Conservation (phyloP, 2,797 vertebrate genomes). For the Phoebastria nigripes region DNA sequence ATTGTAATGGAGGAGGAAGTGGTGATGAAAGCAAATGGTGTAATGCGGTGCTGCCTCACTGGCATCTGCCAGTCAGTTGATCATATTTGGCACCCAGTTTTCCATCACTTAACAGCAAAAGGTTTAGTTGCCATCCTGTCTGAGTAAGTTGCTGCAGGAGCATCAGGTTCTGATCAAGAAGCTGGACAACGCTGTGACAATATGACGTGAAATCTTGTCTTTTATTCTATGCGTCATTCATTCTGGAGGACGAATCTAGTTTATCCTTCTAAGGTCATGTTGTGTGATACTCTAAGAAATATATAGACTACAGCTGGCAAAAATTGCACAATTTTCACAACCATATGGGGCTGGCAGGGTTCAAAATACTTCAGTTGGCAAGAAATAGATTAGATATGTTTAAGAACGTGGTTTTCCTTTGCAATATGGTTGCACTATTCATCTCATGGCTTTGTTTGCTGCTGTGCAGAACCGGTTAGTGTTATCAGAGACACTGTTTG, state of each 20-base stretch:
- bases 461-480: background rate
- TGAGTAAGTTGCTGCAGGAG: background rate
- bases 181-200: fast-evolving
- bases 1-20: background rate
- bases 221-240: background rate
- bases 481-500: background rate
- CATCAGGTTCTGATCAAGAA: background rate
- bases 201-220: background rate
- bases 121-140: background rate
- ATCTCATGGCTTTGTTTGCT: background rate
- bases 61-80: background rate
- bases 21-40: background rate
- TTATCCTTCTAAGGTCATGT: background rate
- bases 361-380: background rate
- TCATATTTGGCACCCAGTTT: background rate
- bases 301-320: background rate
- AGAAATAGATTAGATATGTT: background rate
- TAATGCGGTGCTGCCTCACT: background rate
- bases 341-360: background rate
- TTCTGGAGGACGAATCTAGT: background rate
- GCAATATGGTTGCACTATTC: background rate
- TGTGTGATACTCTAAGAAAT: background rate
- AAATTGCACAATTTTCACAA: background rate
- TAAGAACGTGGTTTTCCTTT: background rate
- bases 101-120: background rate